A percentile compares a stretch with the other conserved stretches of the same genome.
Conservation (phyloP, 2,797 vertebrate genomes). For the Rhadinocentrus ornatus region DNA sequence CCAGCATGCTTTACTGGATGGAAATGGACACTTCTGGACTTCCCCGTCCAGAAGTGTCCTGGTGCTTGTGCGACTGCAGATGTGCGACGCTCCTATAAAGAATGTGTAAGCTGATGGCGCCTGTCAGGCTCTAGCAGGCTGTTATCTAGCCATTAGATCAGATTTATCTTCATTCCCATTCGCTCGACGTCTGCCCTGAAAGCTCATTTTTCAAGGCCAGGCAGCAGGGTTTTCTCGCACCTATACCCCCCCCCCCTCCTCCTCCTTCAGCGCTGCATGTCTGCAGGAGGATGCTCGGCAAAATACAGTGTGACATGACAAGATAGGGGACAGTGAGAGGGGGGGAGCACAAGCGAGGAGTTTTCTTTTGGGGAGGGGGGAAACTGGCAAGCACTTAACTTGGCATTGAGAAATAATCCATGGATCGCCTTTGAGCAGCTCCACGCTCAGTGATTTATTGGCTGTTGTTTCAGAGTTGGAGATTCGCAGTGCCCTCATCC, state of each 20-base stretch:
- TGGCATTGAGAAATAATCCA: slow-evolving; percentile 72
- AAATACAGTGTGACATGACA: slow-evolving; percentile 80
- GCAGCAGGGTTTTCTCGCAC: slow-evolving; percentile 69
- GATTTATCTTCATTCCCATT: slow-evolving; percentile 84
- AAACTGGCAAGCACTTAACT: slow-evolving; percentile 77
- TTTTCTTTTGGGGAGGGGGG: slow-evolving; percentile 34
- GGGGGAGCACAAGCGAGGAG: slow-evolving; percentile 32
- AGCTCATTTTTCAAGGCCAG: slow-evolving; percentile 85
- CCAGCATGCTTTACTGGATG: too few relatives aligned
- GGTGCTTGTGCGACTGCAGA: slow-evolving; percentile 56
- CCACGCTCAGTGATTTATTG: slow-evolving; percentile 75
- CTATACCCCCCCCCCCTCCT: slow-evolving; percentile 45
- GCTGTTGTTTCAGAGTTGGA: slow-evolving; percentile 69
- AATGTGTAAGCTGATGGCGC: slow-evolving; percentile 80
- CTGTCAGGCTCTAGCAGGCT: slow-evolving; percentile 82
- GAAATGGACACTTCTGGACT: too few relatives aligned
- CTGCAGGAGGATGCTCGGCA: slow-evolving; percentile 74
- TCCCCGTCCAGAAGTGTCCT: slow-evolving; percentile 28
- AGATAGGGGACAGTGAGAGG: slow-evolving; percentile 60
- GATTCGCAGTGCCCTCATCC: slow-evolving; percentile 61
- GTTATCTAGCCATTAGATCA: slow-evolving; percentile 86
- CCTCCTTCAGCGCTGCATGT: slow-evolving; percentile 45
- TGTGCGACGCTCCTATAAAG: slow-evolving; percentile 76
- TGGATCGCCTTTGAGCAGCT: slow-evolving; percentile 65
- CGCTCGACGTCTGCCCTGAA: slow-evolving; percentile 75